phyloP scores from a whole-genome alignment of 2,888 invertebrate species.

The Tubulanus polymorphus region DNA sequence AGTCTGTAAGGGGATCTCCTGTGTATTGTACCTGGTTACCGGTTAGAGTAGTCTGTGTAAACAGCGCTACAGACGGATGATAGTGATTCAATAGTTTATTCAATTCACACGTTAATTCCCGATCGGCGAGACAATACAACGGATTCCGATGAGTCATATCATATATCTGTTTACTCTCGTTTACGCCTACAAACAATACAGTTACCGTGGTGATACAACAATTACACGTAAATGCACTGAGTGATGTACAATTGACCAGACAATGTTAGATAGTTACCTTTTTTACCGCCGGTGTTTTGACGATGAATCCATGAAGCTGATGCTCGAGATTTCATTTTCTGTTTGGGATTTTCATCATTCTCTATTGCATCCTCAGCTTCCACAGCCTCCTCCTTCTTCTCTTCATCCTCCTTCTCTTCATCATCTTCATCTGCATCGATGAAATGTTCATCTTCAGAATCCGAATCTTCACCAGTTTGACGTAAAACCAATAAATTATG shows the following conservation, averaged over 20 bases:
- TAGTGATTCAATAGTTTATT: slow-evolving; percentile 67
- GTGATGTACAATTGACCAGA: neutral
- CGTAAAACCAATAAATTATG: neutral
- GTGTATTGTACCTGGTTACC: slow-evolving; percentile 68
- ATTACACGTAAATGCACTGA: slow-evolving; percentile 3
- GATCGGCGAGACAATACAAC: slow-evolving; percentile 72
- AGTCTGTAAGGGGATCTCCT: slow-evolving; percentile 92
- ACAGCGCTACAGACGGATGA: slow-evolving; percentile 88
- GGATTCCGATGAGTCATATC: slow-evolving; percentile 73
- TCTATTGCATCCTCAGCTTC: slow-evolving; percentile 29
- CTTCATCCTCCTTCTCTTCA: slow-evolving; percentile 22
- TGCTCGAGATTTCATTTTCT: slow-evolving; percentile 13
- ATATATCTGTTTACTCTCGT: slow-evolving; percentile 48
- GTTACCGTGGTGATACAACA: too few species aligned
- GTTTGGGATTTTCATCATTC: slow-evolving; percentile 8
- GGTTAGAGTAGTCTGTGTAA: slow-evolving; percentile 74
- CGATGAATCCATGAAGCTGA: slow-evolving; percentile 47
- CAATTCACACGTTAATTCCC: slow-evolving; percentile 73
- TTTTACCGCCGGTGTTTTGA: slow-evolving; percentile 5
- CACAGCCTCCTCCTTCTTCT: slow-evolving; percentile 20
- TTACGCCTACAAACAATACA: neutral
- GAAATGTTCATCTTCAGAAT: slow-evolving; percentile 54
- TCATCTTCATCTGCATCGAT: slow-evolving; percentile 43
- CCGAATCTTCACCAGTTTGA: slow-evolving; percentile 32
- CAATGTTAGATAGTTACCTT: too few species aligned